A percentile compares a stretch with the other conserved stretches of the same genome.
phyloP scores from a whole-genome alignment of 2,888 invertebrate genomes.

The Lordiphosa andalusiaca region DNA sequence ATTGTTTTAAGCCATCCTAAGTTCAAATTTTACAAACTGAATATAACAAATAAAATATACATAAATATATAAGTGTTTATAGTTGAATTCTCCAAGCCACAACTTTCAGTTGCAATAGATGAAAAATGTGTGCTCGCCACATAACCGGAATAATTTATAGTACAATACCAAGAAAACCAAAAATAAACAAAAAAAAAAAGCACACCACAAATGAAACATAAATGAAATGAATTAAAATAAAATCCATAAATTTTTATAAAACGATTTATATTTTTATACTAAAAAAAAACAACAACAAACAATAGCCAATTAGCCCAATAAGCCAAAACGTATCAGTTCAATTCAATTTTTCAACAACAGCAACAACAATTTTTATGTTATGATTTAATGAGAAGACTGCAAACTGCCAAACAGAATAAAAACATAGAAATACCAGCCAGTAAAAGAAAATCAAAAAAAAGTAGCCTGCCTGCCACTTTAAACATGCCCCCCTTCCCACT shows the following conservation, averaged over 20 bases:
- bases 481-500: no score
- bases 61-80: slow-evolving; percentile 64
- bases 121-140: slow-evolving; percentile 61
- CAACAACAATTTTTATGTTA: slow-evolving; percentile 64
- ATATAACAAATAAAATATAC: slow-evolving; percentile 38
- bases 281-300: slow-evolving; percentile 50
- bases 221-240: slow-evolving; percentile 55
- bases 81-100: slow-evolving; percentile 50
- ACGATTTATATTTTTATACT: slow-evolving; percentile 80
- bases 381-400: slow-evolving; percentile 40
- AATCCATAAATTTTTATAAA: slow-evolving; percentile 65
- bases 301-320: slow-evolving; percentile 71
- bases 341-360: slow-evolving; percentile 59
- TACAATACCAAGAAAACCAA: slow-evolving; percentile 77
- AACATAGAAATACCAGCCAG: slow-evolving; percentile 1
- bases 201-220: slow-evolving; percentile 35
- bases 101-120: slow-evolving; percentile 80
- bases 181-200: slow-evolving; percentile 14
- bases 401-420: slow-evolving; percentile 7
- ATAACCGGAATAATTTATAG: slow-evolving; percentile 81
- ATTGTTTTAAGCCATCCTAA: slow-evolving; percentile 68
- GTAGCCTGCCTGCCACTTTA: neutral
- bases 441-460: slow-evolving; percentile 8
- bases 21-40: slow-evolving; percentile 60
- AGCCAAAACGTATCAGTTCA: slow-evolving; percentile 58